Base-by-base conservation (phyloP, 2,888 invertebrate species). In the Dasysyrphus albostriatus region DNA sequence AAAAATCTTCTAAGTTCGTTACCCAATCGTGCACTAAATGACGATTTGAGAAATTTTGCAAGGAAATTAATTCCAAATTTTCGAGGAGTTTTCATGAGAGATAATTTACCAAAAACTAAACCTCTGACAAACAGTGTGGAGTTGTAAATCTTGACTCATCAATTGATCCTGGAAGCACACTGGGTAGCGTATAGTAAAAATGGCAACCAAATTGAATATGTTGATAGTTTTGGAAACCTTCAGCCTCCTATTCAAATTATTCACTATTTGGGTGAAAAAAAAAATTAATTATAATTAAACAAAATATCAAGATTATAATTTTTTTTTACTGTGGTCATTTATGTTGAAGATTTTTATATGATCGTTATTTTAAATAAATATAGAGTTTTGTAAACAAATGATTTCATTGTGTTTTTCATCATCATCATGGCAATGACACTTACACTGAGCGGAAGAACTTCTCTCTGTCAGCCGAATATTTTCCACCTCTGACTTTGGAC, bases 301-400 rank as follows among this genome's bases (percentile, higher is more conserved):
- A 8, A 39, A 42, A 44, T 44, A 44, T n/a, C 44, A 44, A n/a
- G 44, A 44, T 44, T n/a, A 44, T 7, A n/a, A 44, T n/a, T n/a
- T 44, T n/a, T 44, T n/a, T 44, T 44, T n/a, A 44, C 3, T 44
- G 44, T 44, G 44, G 44, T n/a, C 44, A 44, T 44, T 44, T 44
- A 44, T 44, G 44, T n/a, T 85, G 90, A 91, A 88, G 70, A 88
- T 19, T 90, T 85, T 85, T 83, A 90, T 16, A 47, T 19, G 16
- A 16, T 16, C 7, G 16, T 58, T 39, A 47, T 9, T 47, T 70
- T 83, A 12, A 89, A 88, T 49, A 9, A 91, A 90, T 67, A 90
- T 90, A 19, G 90, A 90, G 85, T 88, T 90, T 14, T 90, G 90
- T 87, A 75, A 90, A 79, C 59, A 89, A 54, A 5, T 12, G 4